Percentiles rank a stretch among this genome's conserved stretches.
Evolutionary conservation across 2,888 invertebrate species (phyloP).

Genomic region (Andrena chrysosceles): DNA sequence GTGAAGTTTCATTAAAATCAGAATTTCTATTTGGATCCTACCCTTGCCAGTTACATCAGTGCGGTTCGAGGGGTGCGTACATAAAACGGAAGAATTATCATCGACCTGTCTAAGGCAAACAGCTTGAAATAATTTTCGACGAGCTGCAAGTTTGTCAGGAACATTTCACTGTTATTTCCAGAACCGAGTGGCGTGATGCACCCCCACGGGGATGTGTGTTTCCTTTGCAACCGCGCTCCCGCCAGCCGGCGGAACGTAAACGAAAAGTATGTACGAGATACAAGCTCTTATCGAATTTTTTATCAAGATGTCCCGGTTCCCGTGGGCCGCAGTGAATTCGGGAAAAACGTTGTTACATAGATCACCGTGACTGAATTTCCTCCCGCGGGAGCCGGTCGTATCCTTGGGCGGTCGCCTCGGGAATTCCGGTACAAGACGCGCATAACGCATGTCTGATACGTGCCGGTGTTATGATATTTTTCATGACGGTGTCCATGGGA

Average conservation of each 20-base stretch:
- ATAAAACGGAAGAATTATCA: too few relatives aligned
- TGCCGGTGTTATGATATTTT: conserved; percentile 74
- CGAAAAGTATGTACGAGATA: conserved; percentile 17
- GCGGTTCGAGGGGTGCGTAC: too few relatives aligned
- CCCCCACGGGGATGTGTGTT: not conserved
- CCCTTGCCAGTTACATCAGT: too few relatives aligned
- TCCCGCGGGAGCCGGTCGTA: conserved; percentile 42
- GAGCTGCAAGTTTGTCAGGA: not conserved
- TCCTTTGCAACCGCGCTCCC: not conserved
- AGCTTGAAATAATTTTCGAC: conserved; percentile 13
- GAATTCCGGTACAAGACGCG: conserved; percentile 65
- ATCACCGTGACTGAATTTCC: conserved; percentile 60
- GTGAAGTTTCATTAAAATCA: not conserved
- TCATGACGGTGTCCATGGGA: conserved; percentile 63
- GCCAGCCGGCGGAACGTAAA: not conserved
- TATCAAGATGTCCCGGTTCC: conserved; percentile 38
- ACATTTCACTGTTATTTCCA: not conserved
- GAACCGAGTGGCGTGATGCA: not conserved
- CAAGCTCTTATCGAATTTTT: conserved; percentile 55
- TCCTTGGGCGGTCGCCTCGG: conserved; percentile 32
- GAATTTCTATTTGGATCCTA: too few relatives aligned
- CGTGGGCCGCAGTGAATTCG: conserved; percentile 31
- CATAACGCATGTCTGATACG: conserved; percentile 75
- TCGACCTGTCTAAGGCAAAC: not conserved
- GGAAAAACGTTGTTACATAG: conserved; percentile 52